These are phyloP conservation scores for Proterorhinus semilunaris DNA, from an alignment of 2,113 vertebrate species.

Conservation along the genomic window DNA sequence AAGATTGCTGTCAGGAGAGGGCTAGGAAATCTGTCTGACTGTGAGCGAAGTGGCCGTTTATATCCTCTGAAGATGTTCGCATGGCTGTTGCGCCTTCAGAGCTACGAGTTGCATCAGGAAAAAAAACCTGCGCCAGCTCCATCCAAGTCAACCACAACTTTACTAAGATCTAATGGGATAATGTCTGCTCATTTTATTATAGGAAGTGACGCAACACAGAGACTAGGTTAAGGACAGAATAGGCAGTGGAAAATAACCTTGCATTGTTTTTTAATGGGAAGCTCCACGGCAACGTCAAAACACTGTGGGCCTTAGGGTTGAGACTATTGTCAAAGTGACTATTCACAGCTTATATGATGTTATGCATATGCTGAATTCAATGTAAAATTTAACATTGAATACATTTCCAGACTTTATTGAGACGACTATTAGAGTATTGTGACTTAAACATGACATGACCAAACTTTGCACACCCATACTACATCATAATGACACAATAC, in stretches of 20 bases:
- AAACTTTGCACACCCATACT: constrained; percentile 18
- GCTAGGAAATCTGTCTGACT: constrained; percentile 62
- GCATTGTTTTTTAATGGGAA: constrained; percentile 20
- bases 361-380: background rate
- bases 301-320: background rate
- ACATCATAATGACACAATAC: constrained; percentile 64
- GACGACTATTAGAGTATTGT: no score
- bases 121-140: constrained; percentile 46
- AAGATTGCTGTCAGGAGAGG: constrained; percentile 72
- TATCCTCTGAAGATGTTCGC: constrained; percentile 49
- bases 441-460: no score
- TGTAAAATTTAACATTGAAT: no score
- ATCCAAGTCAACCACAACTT: constrained; percentile 46
- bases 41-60: constrained; percentile 47
- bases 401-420: no score
- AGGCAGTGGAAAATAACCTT: constrained; percentile 29
- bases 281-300: constrained; percentile 25
- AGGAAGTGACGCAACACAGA: constrained; percentile 39
- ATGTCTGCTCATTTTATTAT: constrained; percentile 40
- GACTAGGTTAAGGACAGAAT: constrained; percentile 18
- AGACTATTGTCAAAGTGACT: background rate
- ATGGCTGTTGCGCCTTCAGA: constrained; percentile 54
- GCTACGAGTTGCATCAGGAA: constrained; percentile 56
- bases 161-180: constrained; percentile 52
- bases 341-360: background rate